Evolutionary conservation across 2,113 vertebrate species (phyloP), one percentile per base, ranked within the genome.

Genomic region (Turdus rufiventris): DNA sequence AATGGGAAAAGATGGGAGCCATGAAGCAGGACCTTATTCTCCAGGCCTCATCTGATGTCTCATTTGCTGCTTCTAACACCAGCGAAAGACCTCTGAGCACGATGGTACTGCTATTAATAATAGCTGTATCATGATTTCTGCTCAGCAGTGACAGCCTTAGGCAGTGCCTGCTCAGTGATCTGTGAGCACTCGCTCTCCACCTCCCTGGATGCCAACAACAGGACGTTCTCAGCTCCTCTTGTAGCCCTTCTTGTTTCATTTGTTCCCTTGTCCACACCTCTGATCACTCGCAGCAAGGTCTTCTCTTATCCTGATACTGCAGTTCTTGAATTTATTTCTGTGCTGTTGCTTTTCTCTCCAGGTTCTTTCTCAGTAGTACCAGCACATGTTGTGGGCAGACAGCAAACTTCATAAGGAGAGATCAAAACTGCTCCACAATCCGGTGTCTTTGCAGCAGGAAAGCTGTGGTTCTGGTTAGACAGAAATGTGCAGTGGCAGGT

Each of bases 81-180:
- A 56, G 8, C 1, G 12, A 80, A 81, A 88, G 70, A 67, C 28
- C 81, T 91, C 74, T 85, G 78, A 76, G 78, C 78, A 26, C 54
- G 43, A 24, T 93, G 93, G 77, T 36, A 20, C 72, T 85, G 19
- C 67, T 96, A 74, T 89, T 94, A 95, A 83, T 96, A 96, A 96
- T 63, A 80, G 36, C 91, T 88, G 68, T 80, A 94, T 88, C 87
- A 74, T 20, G 75, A 50, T 94, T 94, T 85, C 78, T 88, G 77
- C 88, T 91, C 89, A 97, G 94, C 81, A 88, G 71, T 88, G 91
- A 66, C 85, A 94, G 94, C 94, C 94, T 90, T 79, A 96, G 88
- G 93, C 89, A 90, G 63, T 88, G 89, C 78, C 51, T 90, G 82
- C 85, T 91, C 85, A 91, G 75, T 94, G 82, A 91, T 90, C 74